Evolutionary conservation across 2,888 invertebrate genomes (phyloP), one percentile per base, ranked within the genome.

Genomic region (Meteorus colon): DNA sequence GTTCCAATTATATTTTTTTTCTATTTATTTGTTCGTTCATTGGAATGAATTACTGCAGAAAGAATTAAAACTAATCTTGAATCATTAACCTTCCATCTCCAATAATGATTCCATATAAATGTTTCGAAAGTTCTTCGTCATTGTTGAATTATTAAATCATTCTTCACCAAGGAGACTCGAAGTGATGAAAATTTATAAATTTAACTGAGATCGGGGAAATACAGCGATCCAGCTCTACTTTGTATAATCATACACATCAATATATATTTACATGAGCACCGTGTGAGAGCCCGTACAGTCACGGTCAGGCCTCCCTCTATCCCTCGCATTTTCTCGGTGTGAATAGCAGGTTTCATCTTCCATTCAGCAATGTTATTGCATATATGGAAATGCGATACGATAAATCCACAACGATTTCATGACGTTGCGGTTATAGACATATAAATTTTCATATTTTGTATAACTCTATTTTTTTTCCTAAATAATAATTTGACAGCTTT

Each of bases 331-430:
- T 14, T 55, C 55, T 8, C n/a, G 8, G 55, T 19, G 10, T 8
- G 10, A 55, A 55, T 19, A 55, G 19, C 55, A 4, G 55, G 55
- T 55, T 55, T 55, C 55, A 19, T 55, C 55, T 55, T 19, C 19
- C 16, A 65, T 37, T 10, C 19, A n/a, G 31, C 19, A 65, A 65
- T 37, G n/a, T 5, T 65, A 65, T 65, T 12, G 27, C 63, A 34
- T n/a, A 16, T 0, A 31, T 63, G 10, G 37, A 65, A 65, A n/a
- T 65, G 41, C 19, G 19, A 37, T 37, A 65, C 34, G 37, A 41
- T 65, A 65, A 65, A 65, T 37, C n/a, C 37, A 2, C 19, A 37
- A 65, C 34, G 41, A 65, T 65, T 55, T 55, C 55, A 55, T 55
- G 55, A 55, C 55, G 19, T 24, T 55, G 55, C 55, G 55, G 8